Base-by-base conservation (phyloP, 2,113 vertebrate genomes). In the Malurus cyaneus region DNA sequence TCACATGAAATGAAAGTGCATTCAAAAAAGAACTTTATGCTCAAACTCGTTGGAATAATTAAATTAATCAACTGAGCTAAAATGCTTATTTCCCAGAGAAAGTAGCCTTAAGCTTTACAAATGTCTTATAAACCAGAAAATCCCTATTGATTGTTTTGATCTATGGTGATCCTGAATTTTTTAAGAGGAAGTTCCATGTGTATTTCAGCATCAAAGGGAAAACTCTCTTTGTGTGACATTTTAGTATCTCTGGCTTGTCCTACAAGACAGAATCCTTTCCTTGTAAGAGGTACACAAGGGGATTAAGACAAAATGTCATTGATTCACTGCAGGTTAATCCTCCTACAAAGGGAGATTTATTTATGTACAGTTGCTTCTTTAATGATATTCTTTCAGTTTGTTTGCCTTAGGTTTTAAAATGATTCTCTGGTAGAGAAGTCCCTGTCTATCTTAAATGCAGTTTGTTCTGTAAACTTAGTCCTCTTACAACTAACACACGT, bases 161-260 rank as follows among this genome's bases (percentile, higher is more conserved):
- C 0, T 0, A 50, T 2, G 11, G 21, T 39, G 25, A 54, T 56
- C n/a, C 15, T 31, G 74, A 54, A 44, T 21, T 52, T 13, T 76
- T 71, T 52, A 62, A 86, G 47, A 86, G 23, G 49, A 82, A 71
- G 21, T 67, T 91, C 74, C 49, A 17, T 5, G 7, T 49, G 19
- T 8, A 39, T 18, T 56, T 81, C 25, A 69, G 52, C 41, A 91
- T 23, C 31, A 81, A 79, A 89, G 23, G 19, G 21, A 47, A 67
- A 81, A 56, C 14, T 60, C 21, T 3, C 1, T 53, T 53, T 41
- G 19, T 41, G 7, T 69, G 36, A 21, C 4, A 9, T 77, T 77
- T 46, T 50, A 77, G 18, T 47, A 24, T 61, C 46, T 23, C 41
- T 56, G 39, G 53, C 11, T 70, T 47, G 42, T 57, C 24, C 60